A percentile compares a stretch with the other conserved stretches of the same genome.
Conservation (phyloP, 2,888 invertebrate species). For the Apantesis nais region DNA sequence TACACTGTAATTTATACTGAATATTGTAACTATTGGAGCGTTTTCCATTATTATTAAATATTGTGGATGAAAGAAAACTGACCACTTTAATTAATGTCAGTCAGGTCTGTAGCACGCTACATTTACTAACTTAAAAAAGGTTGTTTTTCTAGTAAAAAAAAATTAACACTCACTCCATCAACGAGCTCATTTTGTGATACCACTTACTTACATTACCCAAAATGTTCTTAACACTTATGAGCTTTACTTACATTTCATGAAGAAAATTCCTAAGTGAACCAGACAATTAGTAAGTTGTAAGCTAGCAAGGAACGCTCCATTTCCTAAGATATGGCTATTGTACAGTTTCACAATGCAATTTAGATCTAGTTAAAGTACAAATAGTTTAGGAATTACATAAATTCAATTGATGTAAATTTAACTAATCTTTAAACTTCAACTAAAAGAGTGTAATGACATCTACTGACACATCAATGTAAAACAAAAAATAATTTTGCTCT, state of each 20-base stretch:
- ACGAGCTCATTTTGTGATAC: conserved; percentile 81
- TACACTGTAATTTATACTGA: conserved; percentile 85
- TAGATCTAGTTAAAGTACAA: conserved; percentile 86
- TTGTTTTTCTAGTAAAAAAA: conserved; percentile 76
- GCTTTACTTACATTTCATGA: conserved; percentile 79
- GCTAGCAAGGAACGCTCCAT: conserved; percentile 81
- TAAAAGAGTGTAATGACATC: conserved; percentile 79
- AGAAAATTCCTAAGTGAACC: conserved; percentile 74
- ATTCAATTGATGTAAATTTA: conserved; percentile 82
- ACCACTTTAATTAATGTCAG: conserved; percentile 78
- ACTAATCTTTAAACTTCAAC: conserved; percentile 80
- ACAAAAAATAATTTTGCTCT: conserved; percentile 76
- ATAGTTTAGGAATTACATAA: conserved; percentile 82
- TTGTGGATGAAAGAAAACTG: conserved; percentile 86
- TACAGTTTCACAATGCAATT: conserved; percentile 83
- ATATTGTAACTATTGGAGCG: conserved; percentile 80
- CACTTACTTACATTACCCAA: conserved; percentile 82
- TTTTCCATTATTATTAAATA: conserved; percentile 75
- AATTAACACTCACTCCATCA: conserved; percentile 82
- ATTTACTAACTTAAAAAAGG: conserved; percentile 81
- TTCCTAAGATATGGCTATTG: conserved; percentile 83
- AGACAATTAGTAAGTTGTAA: conserved; percentile 69
- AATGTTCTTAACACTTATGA: conserved; percentile 83
- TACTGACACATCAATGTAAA: conserved; percentile 80
- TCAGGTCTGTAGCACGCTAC: conserved; percentile 80